Evolutionary conservation across 2,888 invertebrate genomes (phyloP).

Genomic region (Glyphotaelius pellucidus): DNA sequence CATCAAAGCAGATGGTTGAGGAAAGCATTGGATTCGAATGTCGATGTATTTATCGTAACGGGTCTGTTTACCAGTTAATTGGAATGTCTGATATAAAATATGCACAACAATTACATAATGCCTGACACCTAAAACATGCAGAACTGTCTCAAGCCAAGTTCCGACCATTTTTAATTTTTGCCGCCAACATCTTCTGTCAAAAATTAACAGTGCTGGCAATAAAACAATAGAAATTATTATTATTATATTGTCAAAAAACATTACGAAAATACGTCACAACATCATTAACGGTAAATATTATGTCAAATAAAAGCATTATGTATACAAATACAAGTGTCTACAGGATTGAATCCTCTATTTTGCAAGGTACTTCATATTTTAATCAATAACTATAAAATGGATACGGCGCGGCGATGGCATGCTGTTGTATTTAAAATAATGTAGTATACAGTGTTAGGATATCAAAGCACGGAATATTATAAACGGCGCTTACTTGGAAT

Average conservation of each 20-base stretch:
- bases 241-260: no score
- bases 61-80: background rate
- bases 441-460: background rate
- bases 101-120: no score
- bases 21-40: background rate
- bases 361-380: background rate
- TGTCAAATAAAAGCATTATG: no score
- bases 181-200: no score
- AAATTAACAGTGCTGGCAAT: no score
- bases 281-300: no score
- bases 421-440: background rate
- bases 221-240: no score
- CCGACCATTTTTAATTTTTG: no score
- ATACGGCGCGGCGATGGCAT: background rate
- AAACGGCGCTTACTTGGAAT: constrained; percentile 73
- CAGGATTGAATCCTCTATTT: background rate
- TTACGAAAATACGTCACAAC: no score
- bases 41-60: background rate
- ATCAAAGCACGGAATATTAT: background rate
- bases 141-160: no score
- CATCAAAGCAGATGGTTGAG: background rate
- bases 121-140: no score
- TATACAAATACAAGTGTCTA: background rate
- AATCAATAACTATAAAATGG: background rate
- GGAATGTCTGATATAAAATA: no score